phyloP scores from a whole-genome alignment of 2,113 vertebrate species.

The Lycaon pictus region DNA sequence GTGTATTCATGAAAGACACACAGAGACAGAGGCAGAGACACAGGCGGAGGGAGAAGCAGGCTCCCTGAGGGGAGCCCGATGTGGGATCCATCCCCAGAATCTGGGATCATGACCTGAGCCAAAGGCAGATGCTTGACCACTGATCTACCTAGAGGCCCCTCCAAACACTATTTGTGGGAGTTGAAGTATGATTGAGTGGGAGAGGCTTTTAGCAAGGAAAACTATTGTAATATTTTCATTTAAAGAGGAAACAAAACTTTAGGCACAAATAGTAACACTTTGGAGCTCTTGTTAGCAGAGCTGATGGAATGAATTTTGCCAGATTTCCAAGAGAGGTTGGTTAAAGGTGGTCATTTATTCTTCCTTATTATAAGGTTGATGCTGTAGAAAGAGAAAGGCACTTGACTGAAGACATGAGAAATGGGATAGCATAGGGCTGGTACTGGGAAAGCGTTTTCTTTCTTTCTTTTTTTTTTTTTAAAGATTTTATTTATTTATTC shows the following conservation, averaged over 20 bases:
- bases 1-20: too few species aligned
- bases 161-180: not conserved
- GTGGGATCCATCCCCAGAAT: too few species aligned
- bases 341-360: not conserved
- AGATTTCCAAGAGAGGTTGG: not conserved
- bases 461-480: not conserved
- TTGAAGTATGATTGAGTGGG: not conserved
- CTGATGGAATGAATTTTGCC: not conserved
- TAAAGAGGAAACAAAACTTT: conserved; percentile 24
- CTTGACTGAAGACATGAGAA: not conserved
- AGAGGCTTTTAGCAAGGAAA: conserved; percentile 36
- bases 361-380: not conserved
- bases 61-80: too few species aligned
- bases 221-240: conserved; percentile 4
- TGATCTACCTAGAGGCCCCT: too few species aligned
- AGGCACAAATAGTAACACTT: not conserved
- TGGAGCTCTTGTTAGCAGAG: not conserved
- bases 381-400: conserved; percentile 2
- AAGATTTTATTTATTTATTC: too few species aligned
- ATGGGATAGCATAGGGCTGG: not conserved
- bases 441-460: not conserved
- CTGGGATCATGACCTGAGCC: too few species aligned
- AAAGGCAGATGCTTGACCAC: too few species aligned
- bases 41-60: too few species aligned
- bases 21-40: too few species aligned